Base-by-base conservation (phyloP, 2,113 vertebrate genomes). In the Marmota flaviventris region DNA sequence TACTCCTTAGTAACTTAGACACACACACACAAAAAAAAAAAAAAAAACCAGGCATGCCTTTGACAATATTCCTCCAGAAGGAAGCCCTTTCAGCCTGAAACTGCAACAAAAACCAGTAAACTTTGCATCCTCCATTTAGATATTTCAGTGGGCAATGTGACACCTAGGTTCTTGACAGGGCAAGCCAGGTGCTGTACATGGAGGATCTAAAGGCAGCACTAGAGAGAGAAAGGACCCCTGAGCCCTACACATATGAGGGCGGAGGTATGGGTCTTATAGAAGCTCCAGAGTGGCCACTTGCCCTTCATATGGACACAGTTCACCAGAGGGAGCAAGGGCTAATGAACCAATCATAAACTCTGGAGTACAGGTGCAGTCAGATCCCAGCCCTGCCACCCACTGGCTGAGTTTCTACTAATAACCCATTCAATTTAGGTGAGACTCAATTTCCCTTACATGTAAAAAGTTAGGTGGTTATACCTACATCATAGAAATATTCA, bases 341-440 rank as follows among this genome's bases (percentile, higher is more conserved):
- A 25, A 73, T 1, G 29, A 48, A 85, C 45, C 7, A 11, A 34
- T 24, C 75, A 20, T 8, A 72, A 27, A 7, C 29, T 63, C 37
- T 14, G 3, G 42, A 61, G 42, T 17, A 29, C 0, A 34, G 25
- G 32, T 42, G 17, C 67, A 0, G 1, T 24, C 69, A 65, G 65
- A 48, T 56, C 10, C 22, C 0, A 13, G 20, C n/a, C 75, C 56
- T 2, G n/a, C 45, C 12, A 20, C 39, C 76, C 73, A 48, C 27
- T 83, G 9, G 18, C 18, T 81, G 27, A 25, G 1, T 39, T 32
- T 78, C 29, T 37, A 22, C 42, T 12, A 27, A 81, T 17, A 86
- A 95, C 34, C 53, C 42, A 42, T 53, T 94, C 81, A 58, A 63
- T 81, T 84, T 25, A 95, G 76, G 14, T 51, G 72, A 91, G 34